Conservation (phyloP, 1,140 invertebrate species). For the Drosophila tsacasi region DNA sequence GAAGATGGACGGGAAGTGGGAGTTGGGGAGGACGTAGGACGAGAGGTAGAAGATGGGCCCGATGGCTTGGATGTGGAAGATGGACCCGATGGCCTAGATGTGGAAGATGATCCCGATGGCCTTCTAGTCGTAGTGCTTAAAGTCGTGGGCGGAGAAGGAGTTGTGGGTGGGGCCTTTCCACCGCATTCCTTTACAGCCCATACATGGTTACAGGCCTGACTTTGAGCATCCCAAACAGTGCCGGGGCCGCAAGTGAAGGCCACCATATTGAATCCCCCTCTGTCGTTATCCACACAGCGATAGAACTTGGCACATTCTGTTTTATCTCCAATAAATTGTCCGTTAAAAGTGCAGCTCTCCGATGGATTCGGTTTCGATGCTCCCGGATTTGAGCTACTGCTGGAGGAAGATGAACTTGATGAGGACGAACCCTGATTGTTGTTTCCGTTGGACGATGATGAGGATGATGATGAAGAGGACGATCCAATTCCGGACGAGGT, state of each 20-base stretch:
- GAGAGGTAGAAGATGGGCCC: constrained; percentile 13
- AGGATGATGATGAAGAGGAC: background rate
- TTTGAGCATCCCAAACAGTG: constrained; percentile 88
- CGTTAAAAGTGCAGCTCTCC: constrained; percentile 85
- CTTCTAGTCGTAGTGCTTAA: constrained; percentile 5
- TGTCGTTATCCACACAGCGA: constrained; percentile 88
- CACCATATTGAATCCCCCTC: constrained; percentile 87
- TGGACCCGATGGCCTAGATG: background rate
- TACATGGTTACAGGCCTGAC: constrained; percentile 88
- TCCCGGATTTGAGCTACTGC: constrained; percentile 20
- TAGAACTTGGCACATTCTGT: constrained; percentile 89
- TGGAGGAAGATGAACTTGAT: constrained; percentile 34
- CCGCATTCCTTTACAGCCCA: constrained; percentile 76
- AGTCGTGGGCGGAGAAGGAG: constrained; percentile 18
- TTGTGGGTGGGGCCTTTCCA: constrained; percentile 30
- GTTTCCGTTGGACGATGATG: constrained; percentile 26
- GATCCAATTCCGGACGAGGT: constrained; percentile 13
- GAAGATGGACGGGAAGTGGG: constrained; percentile 9
- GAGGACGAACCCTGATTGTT: constrained; percentile 46
- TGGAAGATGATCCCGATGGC: background rate
- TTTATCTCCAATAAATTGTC: constrained; percentile 86
- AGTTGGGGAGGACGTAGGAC: constrained; percentile 21
- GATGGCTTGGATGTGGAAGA: constrained; percentile 10
- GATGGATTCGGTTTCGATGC: constrained; percentile 53
- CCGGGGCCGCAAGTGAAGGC: constrained; percentile 89